phyloP scores from a whole-genome alignment of 1,140 invertebrate species.

The Anadara kagoshimensis region DNA sequence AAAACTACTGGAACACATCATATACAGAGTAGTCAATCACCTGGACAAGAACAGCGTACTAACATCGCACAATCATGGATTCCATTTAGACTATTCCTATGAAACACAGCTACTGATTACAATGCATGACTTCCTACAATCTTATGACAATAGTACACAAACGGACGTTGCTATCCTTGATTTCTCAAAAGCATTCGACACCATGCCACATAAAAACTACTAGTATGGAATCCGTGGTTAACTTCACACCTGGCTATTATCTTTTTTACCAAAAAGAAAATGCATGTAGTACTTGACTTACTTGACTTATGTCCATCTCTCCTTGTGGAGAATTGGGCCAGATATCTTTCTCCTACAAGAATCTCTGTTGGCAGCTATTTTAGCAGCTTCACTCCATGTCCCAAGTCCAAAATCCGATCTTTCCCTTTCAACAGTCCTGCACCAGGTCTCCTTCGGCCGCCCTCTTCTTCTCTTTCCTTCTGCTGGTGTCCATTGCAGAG shows the following conservation, averaged over 20 bases:
- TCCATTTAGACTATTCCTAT: constrained; percentile 13
- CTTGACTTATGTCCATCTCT: too few species aligned
- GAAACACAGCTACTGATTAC: constrained; percentile 29
- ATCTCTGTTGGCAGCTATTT: too few species aligned
- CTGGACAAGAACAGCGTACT: constrained; percentile 18
- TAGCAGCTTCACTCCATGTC: too few species aligned
- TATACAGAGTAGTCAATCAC: constrained; percentile 15
- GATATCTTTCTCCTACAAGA: too few species aligned
- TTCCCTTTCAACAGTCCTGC: too few species aligned
- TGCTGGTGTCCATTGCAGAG: too few species aligned
- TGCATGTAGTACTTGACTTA: too few species aligned
- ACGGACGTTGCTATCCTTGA: constrained; percentile 27
- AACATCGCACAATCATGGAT: constrained; percentile 24
- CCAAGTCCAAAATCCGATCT: too few species aligned
- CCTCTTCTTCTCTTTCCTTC: too few species aligned
- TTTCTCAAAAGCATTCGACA: constrained; percentile 32
- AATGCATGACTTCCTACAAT: constrained; percentile 4
- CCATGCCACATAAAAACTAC: constrained; percentile 16
- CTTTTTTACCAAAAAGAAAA: too few species aligned
- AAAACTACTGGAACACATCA: constrained; percentile 28
- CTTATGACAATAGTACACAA: constrained; percentile 11
- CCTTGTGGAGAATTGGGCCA: too few species aligned
- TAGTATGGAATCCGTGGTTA: not conserved
- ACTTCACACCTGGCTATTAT: not conserved
- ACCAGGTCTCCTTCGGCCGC: too few species aligned